Evolutionary conservation across 2,797 vertebrate species (phyloP).

Genomic region (Sibirionetta formosa): DNA sequence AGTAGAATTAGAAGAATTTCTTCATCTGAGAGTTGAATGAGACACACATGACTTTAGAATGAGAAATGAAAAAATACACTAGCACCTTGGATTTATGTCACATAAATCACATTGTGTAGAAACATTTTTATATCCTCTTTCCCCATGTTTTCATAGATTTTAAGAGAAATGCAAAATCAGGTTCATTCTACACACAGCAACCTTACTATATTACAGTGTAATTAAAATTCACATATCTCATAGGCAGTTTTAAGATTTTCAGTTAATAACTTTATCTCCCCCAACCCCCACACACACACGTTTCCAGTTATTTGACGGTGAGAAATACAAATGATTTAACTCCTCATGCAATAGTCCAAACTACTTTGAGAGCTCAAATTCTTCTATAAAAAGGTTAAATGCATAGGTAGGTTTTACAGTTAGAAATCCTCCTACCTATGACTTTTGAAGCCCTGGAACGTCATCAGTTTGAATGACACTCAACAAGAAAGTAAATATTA

Average conservation of each 20-base stretch:
- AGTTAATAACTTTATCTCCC: not conserved
- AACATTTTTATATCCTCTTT: not conserved
- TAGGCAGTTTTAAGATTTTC: not conserved
- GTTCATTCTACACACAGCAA: not conserved
- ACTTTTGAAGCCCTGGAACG: not conserved
- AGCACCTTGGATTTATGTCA: not conserved
- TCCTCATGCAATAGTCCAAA: not conserved
- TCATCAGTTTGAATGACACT: not conserved
- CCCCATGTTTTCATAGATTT: not conserved
- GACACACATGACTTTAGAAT: not conserved
- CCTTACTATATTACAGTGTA: not conserved
- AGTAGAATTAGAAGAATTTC: not conserved
- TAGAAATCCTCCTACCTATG: not conserved
- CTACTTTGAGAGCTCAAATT: not conserved
- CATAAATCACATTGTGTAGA: not conserved
- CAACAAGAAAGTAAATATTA: slow-evolving; percentile 1
- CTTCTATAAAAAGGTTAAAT: not conserved
- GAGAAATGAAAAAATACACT: not conserved
- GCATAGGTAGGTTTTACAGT: not conserved
- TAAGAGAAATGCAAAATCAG: not conserved
- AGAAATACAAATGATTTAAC: not conserved
- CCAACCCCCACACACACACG: not conserved
- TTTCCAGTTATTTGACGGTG: not conserved
- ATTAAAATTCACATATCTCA: not conserved
- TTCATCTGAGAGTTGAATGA: not conserved